These are phyloP conservation scores for Tenthredo livida DNA, from an alignment of 2,888 invertebrate genomes.

Conservation along the genomic window DNA sequence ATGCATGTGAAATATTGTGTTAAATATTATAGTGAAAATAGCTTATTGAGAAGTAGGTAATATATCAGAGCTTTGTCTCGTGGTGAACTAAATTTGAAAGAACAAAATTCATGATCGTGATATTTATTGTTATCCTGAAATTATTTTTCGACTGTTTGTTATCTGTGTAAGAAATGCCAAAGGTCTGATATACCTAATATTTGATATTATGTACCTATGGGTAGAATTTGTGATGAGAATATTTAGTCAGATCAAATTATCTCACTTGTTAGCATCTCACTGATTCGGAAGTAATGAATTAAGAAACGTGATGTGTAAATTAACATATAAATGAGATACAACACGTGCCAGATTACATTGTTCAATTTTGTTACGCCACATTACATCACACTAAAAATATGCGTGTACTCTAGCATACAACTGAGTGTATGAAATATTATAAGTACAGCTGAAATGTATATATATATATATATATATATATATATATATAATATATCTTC, in stretches of 20 bases:
- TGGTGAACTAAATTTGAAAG: not conserved
- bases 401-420: not conserved
- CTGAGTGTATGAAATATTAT: not conserved
- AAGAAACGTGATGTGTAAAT: conserved; percentile 33
- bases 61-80: not conserved
- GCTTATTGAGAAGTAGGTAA: not conserved
- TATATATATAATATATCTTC: too few species aligned
- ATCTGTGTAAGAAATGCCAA: not conserved
- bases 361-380: not conserved
- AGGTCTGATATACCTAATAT: not conserved
- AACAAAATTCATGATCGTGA: not conserved
- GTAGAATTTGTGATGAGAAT: not conserved
- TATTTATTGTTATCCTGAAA: not conserved
- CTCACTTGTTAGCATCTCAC: not conserved
- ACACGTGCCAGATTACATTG: conserved; percentile 10
- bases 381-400: conserved; percentile 11
- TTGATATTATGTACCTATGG: not conserved
- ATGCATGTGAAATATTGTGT: not conserved
- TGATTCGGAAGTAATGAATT: conserved; percentile 31
- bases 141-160: not conserved
- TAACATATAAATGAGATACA: conserved; percentile 18
- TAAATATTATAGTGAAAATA: not conserved
- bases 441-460: not conserved
- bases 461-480: too few species aligned
- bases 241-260: conserved; percentile 20